These are phyloP conservation scores for Galeopsomyia nigrocyanea DNA, from an alignment of 2,888 invertebrate species.

Conservation along the genomic window DNA sequence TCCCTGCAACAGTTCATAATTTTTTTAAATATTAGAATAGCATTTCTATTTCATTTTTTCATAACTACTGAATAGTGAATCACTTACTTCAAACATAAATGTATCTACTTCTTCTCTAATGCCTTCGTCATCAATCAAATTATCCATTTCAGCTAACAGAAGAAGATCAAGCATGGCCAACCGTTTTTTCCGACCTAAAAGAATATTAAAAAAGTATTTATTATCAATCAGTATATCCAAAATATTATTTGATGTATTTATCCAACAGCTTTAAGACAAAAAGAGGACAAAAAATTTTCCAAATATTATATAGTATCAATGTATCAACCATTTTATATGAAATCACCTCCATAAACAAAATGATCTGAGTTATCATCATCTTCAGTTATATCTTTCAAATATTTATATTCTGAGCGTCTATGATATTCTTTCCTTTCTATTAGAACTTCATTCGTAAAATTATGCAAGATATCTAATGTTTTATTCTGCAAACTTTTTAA, in stretches of 20 bases:
- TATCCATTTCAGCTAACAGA: slow-evolving; percentile 54
- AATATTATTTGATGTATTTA: too few species aligned
- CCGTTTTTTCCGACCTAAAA: slow-evolving; percentile 46
- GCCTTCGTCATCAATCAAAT: slow-evolving; percentile 55
- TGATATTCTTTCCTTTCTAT: slow-evolving; percentile 46
- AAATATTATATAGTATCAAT: background rate
- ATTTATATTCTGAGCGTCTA: slow-evolving; percentile 25
- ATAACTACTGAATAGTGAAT: too few species aligned
- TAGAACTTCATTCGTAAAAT: slow-evolving; percentile 42
- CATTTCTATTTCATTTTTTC: too few species aligned
- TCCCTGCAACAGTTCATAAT: slow-evolving; percentile 65
- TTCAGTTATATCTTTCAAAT: slow-evolving; percentile 33
- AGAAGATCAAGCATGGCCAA: slow-evolving; percentile 61
- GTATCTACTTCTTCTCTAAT: slow-evolving; percentile 64
- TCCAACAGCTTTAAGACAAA: background rate
- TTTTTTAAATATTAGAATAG: slow-evolving; percentile 49
- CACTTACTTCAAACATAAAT: slow-evolving; percentile 61
- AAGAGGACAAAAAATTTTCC: background rate
- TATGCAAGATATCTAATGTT: slow-evolving; percentile 45
- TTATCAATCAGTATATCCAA: background rate
- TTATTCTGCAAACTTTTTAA: slow-evolving; percentile 42
- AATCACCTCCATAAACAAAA: too few species aligned
- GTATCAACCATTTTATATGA: slow-evolving; percentile 37
- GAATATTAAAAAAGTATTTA: background rate
- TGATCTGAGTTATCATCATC: too few species aligned